These are phyloP conservation scores for Philopedon plagiatum DNA, from an alignment of 2,888 invertebrate species.

Conservation along the genomic window DNA sequence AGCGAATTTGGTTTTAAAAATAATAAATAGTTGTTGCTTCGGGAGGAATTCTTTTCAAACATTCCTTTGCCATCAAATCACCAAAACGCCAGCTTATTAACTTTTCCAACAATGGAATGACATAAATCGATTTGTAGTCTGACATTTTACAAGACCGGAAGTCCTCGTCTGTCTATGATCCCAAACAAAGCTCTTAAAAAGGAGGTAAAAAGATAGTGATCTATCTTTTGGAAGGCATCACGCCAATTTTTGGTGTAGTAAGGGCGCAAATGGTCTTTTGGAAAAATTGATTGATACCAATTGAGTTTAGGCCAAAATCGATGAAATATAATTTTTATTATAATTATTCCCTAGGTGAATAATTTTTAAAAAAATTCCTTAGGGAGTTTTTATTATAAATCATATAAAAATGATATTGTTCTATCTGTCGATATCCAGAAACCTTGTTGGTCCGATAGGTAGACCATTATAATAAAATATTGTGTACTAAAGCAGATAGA, in stretches of 20 bases:
- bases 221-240: constrained; percentile 23
- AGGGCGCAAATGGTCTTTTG: background rate
- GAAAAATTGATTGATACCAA: too few relatives aligned
- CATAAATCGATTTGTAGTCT: constrained; percentile 42
- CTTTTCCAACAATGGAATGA: constrained; percentile 25
- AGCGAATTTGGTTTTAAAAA: too few relatives aligned
- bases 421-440: too few relatives aligned
- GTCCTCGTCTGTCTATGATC: constrained; percentile 32
- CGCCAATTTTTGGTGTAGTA: constrained; percentile 7
- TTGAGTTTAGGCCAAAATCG: too few relatives aligned
- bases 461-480: too few relatives aligned
- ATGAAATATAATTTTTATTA: too few relatives aligned
- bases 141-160: constrained; percentile 36
- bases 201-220: constrained; percentile 31
- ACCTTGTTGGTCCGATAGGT: too few relatives aligned
- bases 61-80: constrained; percentile 12
- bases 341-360: too few relatives aligned
- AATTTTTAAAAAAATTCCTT: too few relatives aligned
- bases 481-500: too few relatives aligned
- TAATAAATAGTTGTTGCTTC: background rate
- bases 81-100: constrained; percentile 19
- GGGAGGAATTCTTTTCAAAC: background rate
- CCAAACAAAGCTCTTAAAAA: constrained; percentile 37
- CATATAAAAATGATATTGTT: too few relatives aligned
- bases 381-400: too few relatives aligned